phyloP scores from a whole-genome alignment of 2,113 vertebrate species.

The Gobiocypris rarus region DNA sequence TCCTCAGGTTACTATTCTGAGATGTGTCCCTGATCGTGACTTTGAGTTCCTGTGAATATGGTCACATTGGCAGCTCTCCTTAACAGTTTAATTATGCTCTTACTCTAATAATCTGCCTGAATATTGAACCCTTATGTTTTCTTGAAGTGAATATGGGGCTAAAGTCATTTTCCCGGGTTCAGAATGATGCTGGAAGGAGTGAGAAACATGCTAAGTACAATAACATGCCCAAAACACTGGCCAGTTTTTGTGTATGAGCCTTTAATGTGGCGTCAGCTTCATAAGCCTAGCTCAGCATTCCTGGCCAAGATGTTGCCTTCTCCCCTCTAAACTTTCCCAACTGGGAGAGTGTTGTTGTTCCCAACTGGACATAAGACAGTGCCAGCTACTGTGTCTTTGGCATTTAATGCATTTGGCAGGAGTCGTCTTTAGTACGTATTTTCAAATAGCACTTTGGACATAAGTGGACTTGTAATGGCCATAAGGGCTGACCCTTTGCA shows the following conservation, averaged over 20 bases:
- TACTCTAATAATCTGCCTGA: constrained; percentile 27
- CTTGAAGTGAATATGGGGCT: not conserved
- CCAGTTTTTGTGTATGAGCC: constrained; percentile 18
- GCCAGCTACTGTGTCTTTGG: constrained; percentile 42
- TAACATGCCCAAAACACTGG: constrained; percentile 1
- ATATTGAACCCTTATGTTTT: constrained; percentile 9
- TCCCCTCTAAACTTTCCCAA: constrained; percentile 10
- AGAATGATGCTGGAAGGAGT: constrained; percentile 20
- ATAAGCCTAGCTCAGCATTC: constrained; percentile 26
- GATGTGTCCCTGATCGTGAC: not conserved
- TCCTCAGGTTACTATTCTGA: not conserved
- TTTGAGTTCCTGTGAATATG: not conserved
- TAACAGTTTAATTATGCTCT: constrained; percentile 7
- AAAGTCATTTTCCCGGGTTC: constrained; percentile 35
- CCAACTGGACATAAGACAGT: constrained; percentile 38
- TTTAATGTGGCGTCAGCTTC: constrained; percentile 33
- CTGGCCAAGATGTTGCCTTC: constrained; percentile 11
- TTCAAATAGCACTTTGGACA: constrained; percentile 14
- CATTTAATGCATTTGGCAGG: constrained; percentile 28
- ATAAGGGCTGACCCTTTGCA: constrained; percentile 4
- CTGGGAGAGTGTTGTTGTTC: not conserved
- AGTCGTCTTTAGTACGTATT: not conserved
- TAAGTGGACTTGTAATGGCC: constrained; percentile 24
- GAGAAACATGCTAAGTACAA: constrained; percentile 30
- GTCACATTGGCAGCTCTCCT: not conserved